Evolutionary conservation across 2,113 vertebrate genomes (phyloP), one percentile per base, ranked within the genome.

Genomic region (Nipponia nippon): DNA sequence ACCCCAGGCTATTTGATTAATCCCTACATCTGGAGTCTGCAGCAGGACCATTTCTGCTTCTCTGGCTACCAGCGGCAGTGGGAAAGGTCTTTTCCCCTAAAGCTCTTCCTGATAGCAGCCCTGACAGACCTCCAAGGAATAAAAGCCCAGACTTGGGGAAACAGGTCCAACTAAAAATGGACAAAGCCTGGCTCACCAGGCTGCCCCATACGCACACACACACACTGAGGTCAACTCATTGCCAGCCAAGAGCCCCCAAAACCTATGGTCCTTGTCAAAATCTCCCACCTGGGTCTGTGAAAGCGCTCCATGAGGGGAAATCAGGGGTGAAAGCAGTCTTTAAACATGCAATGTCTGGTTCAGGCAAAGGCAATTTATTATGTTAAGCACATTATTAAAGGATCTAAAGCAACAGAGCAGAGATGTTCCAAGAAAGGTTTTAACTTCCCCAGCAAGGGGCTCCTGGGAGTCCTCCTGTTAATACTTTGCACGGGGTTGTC

Each of bases 391-490:
- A 0, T 89, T 93, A 84, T 88, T 65, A 93, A 94, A 96, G 77
- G 66, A 93, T 94, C 89, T 96, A 79, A 96, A 96, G 90, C 52
- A 92, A 83, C 22, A 89, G 87, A 83, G 80, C 83, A 92, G 83
- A 95, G 87, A 65, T 49, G 50, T 71, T 97, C 69, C 93, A 80
- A 58, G 79, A 59, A 96, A 93, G 85, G 80, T 80, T 96, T 94
- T 77, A 94, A 87, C 80, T 91, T 80, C 59, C 85, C 52, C 65
- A 84, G 94, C 65, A 83, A 95, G 75, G 67, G 42, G 56, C 93
- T 96, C 96, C 65, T 95, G 95, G 88, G 89, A 97, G 49, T 86
- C 59, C 62, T 95, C 91, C 56, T 82, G 67, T 84, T 95, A 97
- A 96, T 70, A 83, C 76, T 93, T 71, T 55, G 59, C 59, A 70